Evolutionary conservation across 2,113 vertebrate genomes (phyloP).

Genomic region (Taxidea taxus): DNA sequence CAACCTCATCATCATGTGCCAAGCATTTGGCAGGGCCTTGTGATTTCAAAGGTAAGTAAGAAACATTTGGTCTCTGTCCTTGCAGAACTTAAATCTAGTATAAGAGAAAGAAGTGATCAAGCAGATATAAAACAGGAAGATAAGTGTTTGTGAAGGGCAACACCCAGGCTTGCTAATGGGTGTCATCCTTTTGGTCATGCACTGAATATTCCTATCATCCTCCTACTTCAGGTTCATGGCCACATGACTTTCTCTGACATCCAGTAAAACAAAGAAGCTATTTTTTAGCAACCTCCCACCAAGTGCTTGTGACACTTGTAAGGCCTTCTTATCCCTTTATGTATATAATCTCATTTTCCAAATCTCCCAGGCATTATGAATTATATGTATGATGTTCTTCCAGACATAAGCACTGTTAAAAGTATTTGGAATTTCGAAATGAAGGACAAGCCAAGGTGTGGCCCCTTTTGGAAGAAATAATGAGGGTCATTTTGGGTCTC

Average conservation of each 20-base stretch:
- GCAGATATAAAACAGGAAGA: not conserved
- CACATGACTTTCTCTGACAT: not conserved
- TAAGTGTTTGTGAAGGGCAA: not conserved
- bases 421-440: not conserved
- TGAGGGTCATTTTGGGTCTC: not conserved
- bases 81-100: not conserved
- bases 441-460: not conserved
- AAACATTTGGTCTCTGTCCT: not conserved
- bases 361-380: not conserved
- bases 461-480: not conserved
- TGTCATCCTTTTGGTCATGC: not conserved
- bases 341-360: not conserved
- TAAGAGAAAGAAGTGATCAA: not conserved
- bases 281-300: not conserved
- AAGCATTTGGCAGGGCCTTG: not conserved
- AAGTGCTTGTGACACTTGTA: not conserved
- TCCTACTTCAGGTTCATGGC: not conserved
- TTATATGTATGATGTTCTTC: not conserved
- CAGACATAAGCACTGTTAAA: not conserved
- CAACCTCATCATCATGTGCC: not conserved
- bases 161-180: not conserved
- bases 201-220: not conserved
- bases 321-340: not conserved
- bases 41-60: not conserved
- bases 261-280: not conserved